Conservation (phyloP, 2,797 vertebrate genomes). For the Anas georgica region DNA sequence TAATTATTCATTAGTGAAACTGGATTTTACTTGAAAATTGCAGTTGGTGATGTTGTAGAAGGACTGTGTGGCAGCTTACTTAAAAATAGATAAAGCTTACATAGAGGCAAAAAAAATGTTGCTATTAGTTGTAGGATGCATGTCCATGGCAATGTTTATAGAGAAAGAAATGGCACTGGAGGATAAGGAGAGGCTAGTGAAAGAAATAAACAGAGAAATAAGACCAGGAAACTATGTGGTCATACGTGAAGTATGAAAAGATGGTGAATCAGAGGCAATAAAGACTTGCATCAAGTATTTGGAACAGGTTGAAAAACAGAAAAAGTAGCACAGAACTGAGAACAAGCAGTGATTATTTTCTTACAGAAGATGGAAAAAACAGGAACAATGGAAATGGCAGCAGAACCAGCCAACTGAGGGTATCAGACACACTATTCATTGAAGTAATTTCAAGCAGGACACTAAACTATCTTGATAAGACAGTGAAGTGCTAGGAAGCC, state of each 20-base stretch:
- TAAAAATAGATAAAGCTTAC: background rate
- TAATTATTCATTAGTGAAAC: background rate
- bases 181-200: background rate
- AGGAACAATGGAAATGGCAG: slow-evolving; percentile 8
- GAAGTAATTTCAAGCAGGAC: slow-evolving; percentile 4
- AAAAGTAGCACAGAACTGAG: background rate
- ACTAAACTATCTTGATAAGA: background rate
- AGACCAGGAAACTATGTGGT: background rate
- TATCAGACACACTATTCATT: background rate
- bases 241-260: background rate
- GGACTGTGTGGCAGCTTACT: background rate
- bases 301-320: background rate
- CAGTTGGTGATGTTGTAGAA: background rate
- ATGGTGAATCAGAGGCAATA: slow-evolving; percentile 11
- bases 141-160: background rate
- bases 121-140: background rate
- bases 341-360: slow-evolving; percentile 25
- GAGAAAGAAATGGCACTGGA: background rate
- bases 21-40: background rate
- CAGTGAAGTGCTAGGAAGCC: slow-evolving; percentile 6
- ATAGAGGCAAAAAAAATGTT: background rate
- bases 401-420: background rate
- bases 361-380: background rate
- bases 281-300: background rate
- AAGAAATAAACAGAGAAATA: background rate